A percentile compares a stretch with the other conserved stretches of the same genome.
Evolutionary conservation across 2,797 vertebrate species (phyloP).

Genomic region (Betta splendens): DNA sequence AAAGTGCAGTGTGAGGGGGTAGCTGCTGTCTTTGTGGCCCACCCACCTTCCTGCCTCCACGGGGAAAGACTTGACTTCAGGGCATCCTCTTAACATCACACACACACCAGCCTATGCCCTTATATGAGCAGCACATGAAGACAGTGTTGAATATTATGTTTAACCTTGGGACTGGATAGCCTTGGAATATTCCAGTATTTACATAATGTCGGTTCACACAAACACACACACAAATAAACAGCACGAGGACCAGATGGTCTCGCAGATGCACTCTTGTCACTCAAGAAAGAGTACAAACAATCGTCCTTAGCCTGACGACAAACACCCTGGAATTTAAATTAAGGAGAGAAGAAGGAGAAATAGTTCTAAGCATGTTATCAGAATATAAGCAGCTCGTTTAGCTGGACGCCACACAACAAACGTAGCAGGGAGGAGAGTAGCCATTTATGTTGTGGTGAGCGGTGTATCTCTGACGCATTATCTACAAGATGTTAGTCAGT

Average conservation of each 20-base stretch:
- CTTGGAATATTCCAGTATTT: constrained; percentile 29
- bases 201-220: constrained; percentile 42
- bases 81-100: constrained; percentile 36
- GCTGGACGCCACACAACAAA: constrained; percentile 26
- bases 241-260: constrained; percentile 36
- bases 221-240: constrained; percentile 7
- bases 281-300: no score
- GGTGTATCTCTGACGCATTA: no score
- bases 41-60: constrained; percentile 61
- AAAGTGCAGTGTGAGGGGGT: constrained; percentile 51
- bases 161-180: constrained; percentile 38
- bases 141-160: constrained; percentile 16
- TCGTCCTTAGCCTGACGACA: no score
- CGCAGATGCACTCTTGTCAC: constrained; percentile 13
- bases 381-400: constrained; percentile 14
- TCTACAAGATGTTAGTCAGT: not conserved
- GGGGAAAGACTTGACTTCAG: constrained; percentile 55
- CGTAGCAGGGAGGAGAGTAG: constrained; percentile 22
- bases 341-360: constrained; percentile 14
- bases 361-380: constrained; percentile 18
- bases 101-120: constrained; percentile 4
- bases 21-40: constrained; percentile 60
- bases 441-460: constrained; percentile 30
- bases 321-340: constrained; percentile 5
- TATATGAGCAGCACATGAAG: constrained; percentile 15